phyloP scores from a whole-genome alignment of 2,797 vertebrate genomes.

The Sebastiscus tertius region DNA sequence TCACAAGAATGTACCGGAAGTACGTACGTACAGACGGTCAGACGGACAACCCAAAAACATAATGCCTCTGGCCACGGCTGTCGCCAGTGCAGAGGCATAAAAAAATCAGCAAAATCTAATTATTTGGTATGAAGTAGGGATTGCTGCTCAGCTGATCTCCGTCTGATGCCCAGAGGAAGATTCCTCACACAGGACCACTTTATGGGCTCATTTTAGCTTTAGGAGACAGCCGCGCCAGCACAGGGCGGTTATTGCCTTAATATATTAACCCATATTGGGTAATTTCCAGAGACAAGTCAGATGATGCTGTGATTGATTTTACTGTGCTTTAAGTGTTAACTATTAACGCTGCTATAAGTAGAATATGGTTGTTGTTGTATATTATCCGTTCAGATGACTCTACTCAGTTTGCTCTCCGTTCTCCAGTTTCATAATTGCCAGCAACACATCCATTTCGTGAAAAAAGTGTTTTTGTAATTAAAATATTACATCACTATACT shows the following conservation, averaged over 20 bases:
- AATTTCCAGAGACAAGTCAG: constrained; percentile 73
- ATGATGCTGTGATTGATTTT: constrained; percentile 79
- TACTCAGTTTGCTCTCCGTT: not conserved
- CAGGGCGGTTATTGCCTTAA: constrained; percentile 69
- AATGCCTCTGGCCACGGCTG: too few relatives aligned
- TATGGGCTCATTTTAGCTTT: constrained; percentile 72
- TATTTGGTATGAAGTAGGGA: constrained; percentile 24
- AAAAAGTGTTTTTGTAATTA: not conserved
- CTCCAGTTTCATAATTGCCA: not conserved
- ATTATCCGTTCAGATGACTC: constrained; percentile 37
- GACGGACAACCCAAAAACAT: too few relatives aligned
- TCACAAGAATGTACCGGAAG: too few relatives aligned
- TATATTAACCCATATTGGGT: constrained; percentile 76
- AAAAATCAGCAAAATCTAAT: constrained; percentile 30
- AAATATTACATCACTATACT: not conserved
- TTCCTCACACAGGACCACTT: constrained; percentile 66
- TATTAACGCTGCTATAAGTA: constrained; percentile 62
- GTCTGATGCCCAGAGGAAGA: constrained; percentile 65
- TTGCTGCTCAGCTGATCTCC: constrained; percentile 58
- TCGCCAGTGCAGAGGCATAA: too few relatives aligned
- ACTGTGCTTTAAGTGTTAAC: constrained; percentile 67
- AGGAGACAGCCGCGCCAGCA: constrained; percentile 61
- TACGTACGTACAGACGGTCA: too few relatives aligned
- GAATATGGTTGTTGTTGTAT: constrained; percentile 53
- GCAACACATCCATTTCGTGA: not conserved